These are phyloP conservation scores for Zootoca vivipara DNA, from an alignment of 2,113 vertebrate species.

Conservation along the genomic window DNA sequence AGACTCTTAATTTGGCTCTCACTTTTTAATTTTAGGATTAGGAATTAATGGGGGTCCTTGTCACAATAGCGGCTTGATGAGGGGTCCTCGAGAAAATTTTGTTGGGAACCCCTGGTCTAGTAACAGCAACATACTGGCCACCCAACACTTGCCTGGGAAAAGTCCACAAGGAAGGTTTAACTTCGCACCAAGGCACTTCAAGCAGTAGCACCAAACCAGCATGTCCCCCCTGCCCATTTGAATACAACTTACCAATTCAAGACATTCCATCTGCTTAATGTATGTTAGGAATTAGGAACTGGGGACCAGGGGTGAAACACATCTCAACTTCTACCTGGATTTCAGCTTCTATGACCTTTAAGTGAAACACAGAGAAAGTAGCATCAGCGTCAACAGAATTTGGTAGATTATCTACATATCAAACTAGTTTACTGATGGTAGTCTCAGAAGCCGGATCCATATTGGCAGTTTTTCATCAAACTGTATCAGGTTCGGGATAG, in stretches of 20 bases:
- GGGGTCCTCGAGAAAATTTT: no score
- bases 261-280: not conserved
- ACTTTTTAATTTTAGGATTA: no score
- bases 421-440: not conserved
- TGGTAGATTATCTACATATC: not conserved
- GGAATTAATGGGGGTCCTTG: no score
- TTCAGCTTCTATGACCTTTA: not conserved
- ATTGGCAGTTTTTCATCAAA: constrained; percentile 49
- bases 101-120: no score
- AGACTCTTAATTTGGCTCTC: no score
- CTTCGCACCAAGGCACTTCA: not conserved
- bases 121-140: not conserved
- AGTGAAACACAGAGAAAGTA: not conserved
- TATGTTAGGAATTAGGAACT: not conserved
- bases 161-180: not conserved
- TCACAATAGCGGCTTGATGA: no score
- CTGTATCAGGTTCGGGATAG: constrained; percentile 53
- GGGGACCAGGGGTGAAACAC: not conserved
- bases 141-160: not conserved
- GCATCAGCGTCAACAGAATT: not conserved
- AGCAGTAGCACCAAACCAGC: not conserved
- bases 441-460: constrained; percentile 70
- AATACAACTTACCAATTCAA: not conserved
- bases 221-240: not conserved
- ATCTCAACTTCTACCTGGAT: not conserved